Conservation (phyloP, 2,113 vertebrate genomes). For the Nymphicus hollandicus region DNA sequence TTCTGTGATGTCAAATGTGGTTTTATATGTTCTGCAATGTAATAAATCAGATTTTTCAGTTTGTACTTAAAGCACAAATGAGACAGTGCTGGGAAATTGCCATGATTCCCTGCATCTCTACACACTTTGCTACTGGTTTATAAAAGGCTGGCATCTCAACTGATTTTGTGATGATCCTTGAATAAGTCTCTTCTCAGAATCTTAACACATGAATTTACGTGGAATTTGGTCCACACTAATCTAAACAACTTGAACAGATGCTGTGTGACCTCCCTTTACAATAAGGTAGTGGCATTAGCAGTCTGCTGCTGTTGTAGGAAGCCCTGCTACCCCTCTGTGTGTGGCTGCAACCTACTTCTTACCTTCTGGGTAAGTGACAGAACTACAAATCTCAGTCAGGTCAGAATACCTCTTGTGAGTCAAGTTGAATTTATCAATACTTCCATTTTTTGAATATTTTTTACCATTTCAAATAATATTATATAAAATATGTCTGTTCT, state of each 20-base stretch:
- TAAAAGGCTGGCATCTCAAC: not conserved
- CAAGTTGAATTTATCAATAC: not conserved
- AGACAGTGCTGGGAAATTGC: not conserved
- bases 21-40: not conserved
- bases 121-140: not conserved
- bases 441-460: not conserved
- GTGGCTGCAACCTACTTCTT: not conserved
- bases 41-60: not conserved
- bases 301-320: not conserved
- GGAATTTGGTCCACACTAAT: not conserved
- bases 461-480: not conserved
- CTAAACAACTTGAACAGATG: fast-evolving
- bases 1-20: not conserved
- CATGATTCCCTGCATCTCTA: not conserved
- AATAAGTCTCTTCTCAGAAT: not conserved
- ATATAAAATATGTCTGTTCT: not conserved
- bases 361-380: not conserved
- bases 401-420: not conserved
- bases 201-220: fast-evolving
- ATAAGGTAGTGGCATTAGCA: not conserved
- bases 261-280: not conserved
- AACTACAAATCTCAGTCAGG: not conserved
- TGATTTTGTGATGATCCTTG: not conserved
- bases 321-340: not conserved
- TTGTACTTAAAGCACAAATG: not conserved